phyloP scores from a whole-genome alignment of 2,888 invertebrate species.

The Luffia ferchaultella region DNA sequence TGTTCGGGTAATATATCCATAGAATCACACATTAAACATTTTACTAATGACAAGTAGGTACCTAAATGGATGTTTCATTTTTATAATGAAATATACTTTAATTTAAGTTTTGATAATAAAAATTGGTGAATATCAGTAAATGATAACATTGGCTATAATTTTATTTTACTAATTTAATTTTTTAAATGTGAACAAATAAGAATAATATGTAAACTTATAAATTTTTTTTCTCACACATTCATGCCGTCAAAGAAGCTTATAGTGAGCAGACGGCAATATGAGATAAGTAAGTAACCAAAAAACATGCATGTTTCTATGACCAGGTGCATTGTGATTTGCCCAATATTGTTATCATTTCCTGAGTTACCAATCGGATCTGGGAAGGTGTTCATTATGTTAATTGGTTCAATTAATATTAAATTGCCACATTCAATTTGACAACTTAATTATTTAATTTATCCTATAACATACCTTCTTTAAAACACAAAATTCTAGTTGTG shows the following conservation, averaged over 20 bases:
- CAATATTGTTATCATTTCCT: constrained; percentile 51
- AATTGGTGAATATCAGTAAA: constrained; percentile 29
- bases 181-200: constrained; percentile 11
- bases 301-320: constrained; percentile 20
- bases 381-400: too few relatives aligned
- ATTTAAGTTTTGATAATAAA: constrained; percentile 1
- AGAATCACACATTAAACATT: too few relatives aligned
- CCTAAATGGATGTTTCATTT: too few relatives aligned
- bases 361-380: constrained; percentile 32
- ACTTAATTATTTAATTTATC: too few relatives aligned
- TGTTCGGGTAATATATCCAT: too few relatives aligned
- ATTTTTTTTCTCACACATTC: constrained; percentile 37
- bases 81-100: too few relatives aligned
- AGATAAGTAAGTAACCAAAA: constrained; percentile 40
- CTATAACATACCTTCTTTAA: too few relatives aligned
- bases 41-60: too few relatives aligned
- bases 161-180: constrained; percentile 12
- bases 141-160: constrained; percentile 34
- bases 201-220: constrained; percentile 22
- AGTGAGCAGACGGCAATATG: constrained; percentile 36
- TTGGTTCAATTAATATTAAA: too few relatives aligned
- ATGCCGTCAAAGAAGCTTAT: constrained; percentile 40
- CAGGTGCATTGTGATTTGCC: constrained; percentile 10
- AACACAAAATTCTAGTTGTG: too few relatives aligned
- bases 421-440: too few relatives aligned